Conservation (phyloP, 2,113 vertebrate species). For the Salvelinus sp. region DNA sequence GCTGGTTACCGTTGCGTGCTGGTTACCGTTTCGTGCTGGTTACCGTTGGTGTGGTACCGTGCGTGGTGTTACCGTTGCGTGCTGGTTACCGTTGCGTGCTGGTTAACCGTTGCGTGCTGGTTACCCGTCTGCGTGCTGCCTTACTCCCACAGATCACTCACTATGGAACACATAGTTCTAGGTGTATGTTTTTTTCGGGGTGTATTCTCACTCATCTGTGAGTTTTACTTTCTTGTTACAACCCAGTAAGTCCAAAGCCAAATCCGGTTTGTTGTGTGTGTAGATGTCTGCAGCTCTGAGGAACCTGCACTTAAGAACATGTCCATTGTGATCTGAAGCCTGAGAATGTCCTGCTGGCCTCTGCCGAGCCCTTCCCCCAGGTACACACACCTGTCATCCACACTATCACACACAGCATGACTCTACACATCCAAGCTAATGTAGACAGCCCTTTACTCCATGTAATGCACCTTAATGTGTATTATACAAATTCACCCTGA, state of each 20-base stretch:
- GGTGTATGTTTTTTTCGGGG: no score
- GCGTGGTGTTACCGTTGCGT: no score
- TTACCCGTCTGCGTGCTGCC: no score
- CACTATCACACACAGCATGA: background rate
- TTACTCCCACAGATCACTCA: no score
- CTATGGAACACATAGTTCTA: no score
- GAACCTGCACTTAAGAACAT: slow-evolving; percentile 92
- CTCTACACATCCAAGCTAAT: background rate
- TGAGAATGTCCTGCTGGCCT: slow-evolving; percentile 88
- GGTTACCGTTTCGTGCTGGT: no score
- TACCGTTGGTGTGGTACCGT: no score
- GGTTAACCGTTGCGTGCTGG: no score
- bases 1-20: no score
- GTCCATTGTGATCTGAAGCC: slow-evolving; percentile 92
- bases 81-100: no score
- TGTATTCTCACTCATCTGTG: background rate
- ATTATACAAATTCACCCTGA: background rate
- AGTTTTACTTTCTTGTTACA: background rate
- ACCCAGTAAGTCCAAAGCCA: background rate
- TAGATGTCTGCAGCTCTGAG: slow-evolving; percentile 88
- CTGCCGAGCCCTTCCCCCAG: slow-evolving; percentile 88
- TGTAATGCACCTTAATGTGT: background rate
- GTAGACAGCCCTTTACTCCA: background rate
- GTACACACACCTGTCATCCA: slow-evolving; percentile 37
- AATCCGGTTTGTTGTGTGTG: background rate